Evolutionary conservation across 1,140 invertebrate species (phyloP).

Genomic region (Chironomus striatipennis): DNA sequence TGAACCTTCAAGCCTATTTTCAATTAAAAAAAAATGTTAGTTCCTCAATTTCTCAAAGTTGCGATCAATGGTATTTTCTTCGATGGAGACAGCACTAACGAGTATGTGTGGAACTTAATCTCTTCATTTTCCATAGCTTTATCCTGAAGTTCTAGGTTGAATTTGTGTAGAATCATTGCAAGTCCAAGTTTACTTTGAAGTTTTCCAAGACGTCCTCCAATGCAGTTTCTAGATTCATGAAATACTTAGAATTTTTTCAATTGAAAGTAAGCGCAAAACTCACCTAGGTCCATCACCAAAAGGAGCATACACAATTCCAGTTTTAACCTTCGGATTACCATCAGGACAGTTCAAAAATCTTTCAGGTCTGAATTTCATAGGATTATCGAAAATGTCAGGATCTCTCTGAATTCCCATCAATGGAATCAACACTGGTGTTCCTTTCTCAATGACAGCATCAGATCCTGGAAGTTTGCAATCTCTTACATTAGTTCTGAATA

Average conservation of each 20-base stretch:
- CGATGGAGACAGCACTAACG: neutral
- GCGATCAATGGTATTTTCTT: too few relatives aligned
- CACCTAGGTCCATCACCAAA: neutral
- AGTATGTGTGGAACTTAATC: neutral
- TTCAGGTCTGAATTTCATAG: neutral
- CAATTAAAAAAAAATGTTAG: too few relatives aligned
- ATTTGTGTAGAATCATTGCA: neutral
- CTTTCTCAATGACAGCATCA: too few relatives aligned
- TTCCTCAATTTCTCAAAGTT: too few relatives aligned
- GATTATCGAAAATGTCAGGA: neutral
- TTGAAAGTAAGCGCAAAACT: too few relatives aligned
- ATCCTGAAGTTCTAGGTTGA: neutral
- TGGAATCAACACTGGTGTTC: too few relatives aligned
- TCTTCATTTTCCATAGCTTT: neutral
- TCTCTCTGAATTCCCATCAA: neutral
- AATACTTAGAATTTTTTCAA: too few relatives aligned
- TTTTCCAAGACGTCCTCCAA: neutral
- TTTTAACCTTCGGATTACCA: neutral
- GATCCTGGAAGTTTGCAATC: constrained; percentile 30
- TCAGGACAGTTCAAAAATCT: neutral
- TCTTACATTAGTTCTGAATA: constrained; percentile 32
- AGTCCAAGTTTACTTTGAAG: neutral
- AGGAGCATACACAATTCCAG: neutral
- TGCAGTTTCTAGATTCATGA: too few relatives aligned
- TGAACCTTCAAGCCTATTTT: too few relatives aligned